Percentiles rank a stretch among this genome's conserved stretches.
phyloP scores from a whole-genome alignment of 1,140 invertebrate species.

The Zeugodacus cucurbitae region DNA sequence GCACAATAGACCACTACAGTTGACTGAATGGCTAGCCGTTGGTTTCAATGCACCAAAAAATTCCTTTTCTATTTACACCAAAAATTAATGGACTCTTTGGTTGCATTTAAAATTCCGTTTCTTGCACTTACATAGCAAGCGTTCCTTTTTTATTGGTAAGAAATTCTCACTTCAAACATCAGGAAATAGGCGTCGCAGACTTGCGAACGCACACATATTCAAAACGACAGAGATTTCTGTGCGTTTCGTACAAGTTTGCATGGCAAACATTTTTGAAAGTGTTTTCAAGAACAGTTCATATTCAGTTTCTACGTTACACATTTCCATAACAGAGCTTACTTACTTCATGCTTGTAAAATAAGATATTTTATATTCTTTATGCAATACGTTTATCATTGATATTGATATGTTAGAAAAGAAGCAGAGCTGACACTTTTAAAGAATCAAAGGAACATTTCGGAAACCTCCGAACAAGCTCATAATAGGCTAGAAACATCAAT shows the following conservation, averaged over 20 bases:
- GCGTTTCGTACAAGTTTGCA: no score
- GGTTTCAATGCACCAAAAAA: not conserved
- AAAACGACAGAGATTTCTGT: not conserved
- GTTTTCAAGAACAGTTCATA: no score
- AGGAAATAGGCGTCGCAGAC: not conserved
- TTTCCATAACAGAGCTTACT: not conserved
- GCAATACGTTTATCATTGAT: no score
- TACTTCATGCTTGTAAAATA: no score
- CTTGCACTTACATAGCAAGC: not conserved
- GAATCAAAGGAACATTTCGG: no score
- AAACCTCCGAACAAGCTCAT: no score
- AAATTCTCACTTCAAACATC: not conserved
- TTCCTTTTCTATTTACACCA: constrained; percentile 31
- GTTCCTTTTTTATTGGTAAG: not conserved
- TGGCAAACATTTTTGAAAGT: no score
- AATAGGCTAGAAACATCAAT: no score
- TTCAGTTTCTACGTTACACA: not conserved
- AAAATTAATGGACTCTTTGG: constrained; percentile 41
- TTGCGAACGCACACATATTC: not conserved
- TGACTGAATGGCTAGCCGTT: not conserved
- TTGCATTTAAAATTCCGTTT: constrained; percentile 39
- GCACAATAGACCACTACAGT: not conserved
- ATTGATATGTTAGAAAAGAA: no score
- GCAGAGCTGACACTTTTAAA: no score
- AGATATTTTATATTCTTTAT: no score